phyloP scores from a whole-genome alignment of 2,113 vertebrate genomes.

The Microcebus murinus region DNA sequence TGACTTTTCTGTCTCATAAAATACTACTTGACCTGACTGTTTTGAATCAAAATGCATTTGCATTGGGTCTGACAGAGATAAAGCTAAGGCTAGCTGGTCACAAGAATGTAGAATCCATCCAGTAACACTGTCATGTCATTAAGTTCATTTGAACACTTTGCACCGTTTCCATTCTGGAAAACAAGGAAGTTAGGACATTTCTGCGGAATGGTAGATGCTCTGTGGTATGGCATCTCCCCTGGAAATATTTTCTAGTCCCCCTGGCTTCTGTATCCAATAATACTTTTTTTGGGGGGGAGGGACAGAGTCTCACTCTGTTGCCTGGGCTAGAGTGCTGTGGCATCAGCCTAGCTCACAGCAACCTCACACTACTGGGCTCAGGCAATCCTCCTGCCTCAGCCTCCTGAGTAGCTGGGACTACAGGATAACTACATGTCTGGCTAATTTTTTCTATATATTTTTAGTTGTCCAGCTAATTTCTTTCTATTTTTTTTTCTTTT shows the following conservation, averaged over 20 bases:
- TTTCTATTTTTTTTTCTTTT: no score
- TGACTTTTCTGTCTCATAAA: neutral
- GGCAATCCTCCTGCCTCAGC: no score
- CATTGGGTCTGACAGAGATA: neutral
- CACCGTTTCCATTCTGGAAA: neutral
- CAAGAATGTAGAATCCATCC: neutral
- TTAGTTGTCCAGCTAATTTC: no score
- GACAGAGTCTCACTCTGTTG: no score
- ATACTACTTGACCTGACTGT: neutral
- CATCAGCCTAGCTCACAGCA: no score
- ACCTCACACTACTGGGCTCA: no score
- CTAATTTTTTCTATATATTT: no score
- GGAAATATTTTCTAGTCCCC: neutral
- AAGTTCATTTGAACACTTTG: neutral
- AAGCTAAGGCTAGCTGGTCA: neutral
- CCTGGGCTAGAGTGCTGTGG: no score
- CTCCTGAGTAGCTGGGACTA: no score
- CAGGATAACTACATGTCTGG: no score
- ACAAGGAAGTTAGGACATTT: neutral
- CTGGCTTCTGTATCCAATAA: neutral
- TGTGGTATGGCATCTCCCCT: no score
- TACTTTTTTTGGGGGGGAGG: neutral
- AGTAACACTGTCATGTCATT: neutral
- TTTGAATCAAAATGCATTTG: neutral
- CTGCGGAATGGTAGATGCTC: neutral